A percentile compares a stretch with the other conserved stretches of the same genome.
These are phyloP conservation scores for Epinotia brunnichana DNA, from an alignment of 2,888 invertebrate genomes.

Conservation along the genomic window DNA sequence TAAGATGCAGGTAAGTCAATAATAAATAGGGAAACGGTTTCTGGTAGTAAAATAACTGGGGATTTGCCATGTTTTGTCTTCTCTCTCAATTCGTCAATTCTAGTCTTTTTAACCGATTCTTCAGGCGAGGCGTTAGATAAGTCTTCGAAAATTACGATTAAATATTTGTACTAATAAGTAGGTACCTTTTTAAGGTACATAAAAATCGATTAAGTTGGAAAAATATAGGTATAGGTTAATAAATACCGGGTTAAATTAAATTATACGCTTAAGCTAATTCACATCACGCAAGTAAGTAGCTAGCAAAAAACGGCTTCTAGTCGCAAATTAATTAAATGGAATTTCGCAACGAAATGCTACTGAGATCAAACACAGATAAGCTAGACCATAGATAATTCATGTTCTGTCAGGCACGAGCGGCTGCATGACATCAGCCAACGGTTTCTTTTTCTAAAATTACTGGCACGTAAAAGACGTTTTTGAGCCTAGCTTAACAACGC, in stretches of 20 bases:
- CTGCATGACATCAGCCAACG: slow-evolving; percentile 41
- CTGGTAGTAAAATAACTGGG: not conserved
- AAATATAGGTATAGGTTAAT: slow-evolving; percentile 4
- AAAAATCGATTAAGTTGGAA: not conserved
- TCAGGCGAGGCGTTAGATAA: not conserved
- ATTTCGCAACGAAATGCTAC: slow-evolving; percentile 38
- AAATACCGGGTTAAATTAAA: slow-evolving; percentile 2
- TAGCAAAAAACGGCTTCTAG: slow-evolving; percentile 30
- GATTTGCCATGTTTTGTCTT: not conserved
- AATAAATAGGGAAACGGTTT: slow-evolving; percentile 18
- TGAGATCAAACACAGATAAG: slow-evolving; percentile 40
- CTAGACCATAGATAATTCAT: slow-evolving; percentile 43
- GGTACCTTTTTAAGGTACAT: no score
- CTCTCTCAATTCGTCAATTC: no score
- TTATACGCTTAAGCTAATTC: slow-evolving; percentile 4
- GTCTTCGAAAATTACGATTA: not conserved
- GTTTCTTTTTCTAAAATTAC: slow-evolving; percentile 40
- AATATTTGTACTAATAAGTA: no score
- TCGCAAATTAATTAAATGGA: slow-evolving; percentile 36
- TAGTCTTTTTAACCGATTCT: not conserved
- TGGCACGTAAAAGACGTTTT: slow-evolving; percentile 27
- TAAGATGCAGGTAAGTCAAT: slow-evolving; percentile 30
- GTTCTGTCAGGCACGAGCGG: slow-evolving; percentile 40
- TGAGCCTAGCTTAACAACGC: slow-evolving; percentile 14
- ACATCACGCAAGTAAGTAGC: slow-evolving; percentile 24